Conservation (phyloP, 2,888 invertebrate genomes). For the Eupelmus urozonus region DNA sequence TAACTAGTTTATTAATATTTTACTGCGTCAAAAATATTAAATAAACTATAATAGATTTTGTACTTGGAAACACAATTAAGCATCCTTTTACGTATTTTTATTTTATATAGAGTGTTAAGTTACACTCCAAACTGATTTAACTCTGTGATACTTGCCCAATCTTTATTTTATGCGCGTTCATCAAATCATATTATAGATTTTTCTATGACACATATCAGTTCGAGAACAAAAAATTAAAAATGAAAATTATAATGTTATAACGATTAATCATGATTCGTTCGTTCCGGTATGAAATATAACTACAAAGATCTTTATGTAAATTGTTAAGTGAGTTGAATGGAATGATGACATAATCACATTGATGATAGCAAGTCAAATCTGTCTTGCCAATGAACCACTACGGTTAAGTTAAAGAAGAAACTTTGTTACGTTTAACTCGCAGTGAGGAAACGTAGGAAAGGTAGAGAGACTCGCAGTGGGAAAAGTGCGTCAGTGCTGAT, state of each 20-base stretch:
- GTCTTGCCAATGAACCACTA: constrained; percentile 49
- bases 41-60: no score
- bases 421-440: constrained; percentile 70
- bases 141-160: no score
- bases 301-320: constrained; percentile 31
- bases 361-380: constrained; percentile 67
- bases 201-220: no score
- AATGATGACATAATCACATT: constrained; percentile 55
- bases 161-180: no score
- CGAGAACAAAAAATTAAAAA: no score
- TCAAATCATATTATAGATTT: no score
- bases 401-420: constrained; percentile 64
- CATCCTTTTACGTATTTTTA: no score
- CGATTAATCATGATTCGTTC: constrained; percentile 37
- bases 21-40: no score
- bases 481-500: constrained; percentile 75
- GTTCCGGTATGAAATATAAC: constrained; percentile 35
- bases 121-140: no score
- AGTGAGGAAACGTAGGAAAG: constrained; percentile 70
- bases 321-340: constrained; percentile 48
- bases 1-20: no score
- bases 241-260: neutral
- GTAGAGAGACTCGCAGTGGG: constrained; percentile 69
- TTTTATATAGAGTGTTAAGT: no score
- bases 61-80: no score